Evolutionary conservation across 2,797 vertebrate genomes (phyloP).

Genomic region (Aphelocoma californica): DNA sequence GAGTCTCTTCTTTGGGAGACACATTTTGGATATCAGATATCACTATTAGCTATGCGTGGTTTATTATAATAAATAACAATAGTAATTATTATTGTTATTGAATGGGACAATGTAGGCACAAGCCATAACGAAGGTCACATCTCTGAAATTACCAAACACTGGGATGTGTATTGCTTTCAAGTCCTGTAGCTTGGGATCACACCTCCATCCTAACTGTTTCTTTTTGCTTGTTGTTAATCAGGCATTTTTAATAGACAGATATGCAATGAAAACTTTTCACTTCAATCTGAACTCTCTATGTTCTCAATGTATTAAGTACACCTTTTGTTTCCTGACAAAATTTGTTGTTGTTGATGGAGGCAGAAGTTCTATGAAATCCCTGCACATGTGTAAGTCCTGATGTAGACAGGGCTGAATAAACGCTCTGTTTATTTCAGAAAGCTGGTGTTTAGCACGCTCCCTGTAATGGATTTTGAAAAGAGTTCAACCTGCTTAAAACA

Average conservation of each 20-base stretch:
- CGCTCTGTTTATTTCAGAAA: background rate
- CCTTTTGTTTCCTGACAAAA: background rate
- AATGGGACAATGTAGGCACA: background rate
- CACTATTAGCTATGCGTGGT: background rate
- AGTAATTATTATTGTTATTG: background rate
- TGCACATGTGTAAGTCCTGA: background rate
- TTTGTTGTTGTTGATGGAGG: background rate
- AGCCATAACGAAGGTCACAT: background rate
- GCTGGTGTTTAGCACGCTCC: background rate
- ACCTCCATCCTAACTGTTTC: background rate
- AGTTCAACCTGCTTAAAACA: constrained; percentile 31
- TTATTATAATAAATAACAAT: background rate
- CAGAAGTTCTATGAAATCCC: background rate
- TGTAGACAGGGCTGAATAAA: background rate
- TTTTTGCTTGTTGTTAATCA: background rate
- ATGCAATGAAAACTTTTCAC: background rate
- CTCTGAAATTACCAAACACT: background rate
- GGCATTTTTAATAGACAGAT: background rate
- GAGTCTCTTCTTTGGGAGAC: background rate
- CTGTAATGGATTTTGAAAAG: constrained; percentile 45
- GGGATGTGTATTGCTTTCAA: background rate
- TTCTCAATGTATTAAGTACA: background rate
- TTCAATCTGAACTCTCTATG: background rate
- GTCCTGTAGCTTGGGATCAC: background rate
- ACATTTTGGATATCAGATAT: background rate